Percentiles rank a stretch among this genome's conserved stretches.
Evolutionary conservation across 2,888 invertebrate genomes (phyloP).

Genomic region (Luperina nickerlii): DNA sequence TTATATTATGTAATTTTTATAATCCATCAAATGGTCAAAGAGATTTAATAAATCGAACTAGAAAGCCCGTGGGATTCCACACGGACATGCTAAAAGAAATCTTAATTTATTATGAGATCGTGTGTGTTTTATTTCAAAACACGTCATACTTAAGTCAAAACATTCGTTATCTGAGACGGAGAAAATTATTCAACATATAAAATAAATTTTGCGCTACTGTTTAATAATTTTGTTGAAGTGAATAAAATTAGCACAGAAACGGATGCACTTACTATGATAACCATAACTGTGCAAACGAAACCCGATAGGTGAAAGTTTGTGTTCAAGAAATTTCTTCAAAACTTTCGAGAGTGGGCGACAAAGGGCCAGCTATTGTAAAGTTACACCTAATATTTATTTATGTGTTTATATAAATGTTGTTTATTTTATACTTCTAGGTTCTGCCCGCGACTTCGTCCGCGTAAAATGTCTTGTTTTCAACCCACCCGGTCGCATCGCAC

Average conservation of each 20-base stretch:
- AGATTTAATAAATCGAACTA: background rate
- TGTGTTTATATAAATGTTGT: conserved; percentile 14
- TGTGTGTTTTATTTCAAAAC: conserved; percentile 1
- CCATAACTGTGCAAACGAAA: conserved; percentile 33
- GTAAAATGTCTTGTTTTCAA: background rate
- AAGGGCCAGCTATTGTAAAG: conserved; percentile 38
- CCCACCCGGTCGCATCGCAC: background rate
- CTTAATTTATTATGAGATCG: background rate
- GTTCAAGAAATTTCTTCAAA: conserved; percentile 40
- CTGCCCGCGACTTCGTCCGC: background rate
- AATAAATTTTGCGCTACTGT: background rate
- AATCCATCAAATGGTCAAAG: background rate
- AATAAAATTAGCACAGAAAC: conserved; percentile 20
- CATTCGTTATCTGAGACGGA: background rate
- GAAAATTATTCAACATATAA: background rate
- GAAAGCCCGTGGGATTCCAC: background rate
- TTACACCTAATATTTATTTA: conserved; percentile 17
- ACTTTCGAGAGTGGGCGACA: conserved; percentile 51
- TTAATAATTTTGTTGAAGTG: background rate
- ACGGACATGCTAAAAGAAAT: background rate
- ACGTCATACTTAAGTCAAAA: background rate
- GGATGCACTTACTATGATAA: conserved; percentile 9
- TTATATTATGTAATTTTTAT: background rate
- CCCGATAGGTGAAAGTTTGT: conserved; percentile 52
- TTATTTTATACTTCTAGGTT: no score